Base-by-base conservation (phyloP, 2,888 invertebrate species). In the Apocheima hispidaria region DNA sequence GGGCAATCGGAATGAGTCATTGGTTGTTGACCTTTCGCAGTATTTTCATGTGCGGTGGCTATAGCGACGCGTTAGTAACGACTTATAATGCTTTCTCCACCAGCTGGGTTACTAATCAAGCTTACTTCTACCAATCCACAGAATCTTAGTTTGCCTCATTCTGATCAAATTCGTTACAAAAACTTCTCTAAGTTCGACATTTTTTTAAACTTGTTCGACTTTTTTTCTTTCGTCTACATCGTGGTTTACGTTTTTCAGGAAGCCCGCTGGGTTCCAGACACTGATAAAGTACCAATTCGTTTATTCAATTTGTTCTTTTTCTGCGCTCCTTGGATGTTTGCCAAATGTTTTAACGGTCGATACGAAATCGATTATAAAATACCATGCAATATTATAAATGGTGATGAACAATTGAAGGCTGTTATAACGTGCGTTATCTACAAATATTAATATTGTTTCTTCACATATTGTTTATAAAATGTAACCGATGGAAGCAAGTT, bases 1-100 rank as follows among this genome's bases (percentile, higher is more conserved):
- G 72, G 73, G 70, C 70, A 74, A 68, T 69, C 73, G 67, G 70
- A 73, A 75, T 83, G 83, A 83, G 58, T 82, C 83, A 83, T 74
- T 79, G 80, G 81, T 77, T 82, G 78, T 80, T 81, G 81, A 83
- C 82, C 83, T 81, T 79, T 74, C 66, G 71, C 65, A 71, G 73
- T 70, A 72, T 69, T 75, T 70, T 70, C 70, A 72, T 71, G 65
- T 58, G 60, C 56, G 59, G 63, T 52, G 56, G 65, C 62, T 50
- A 69, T 66, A 68, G 57, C 63, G 62, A 46, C 50, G 33, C 48
- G 54, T 69, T 62, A 69, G 69, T 69, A 72, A 73, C 63, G 55
- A 67, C 65, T 68, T 74, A 63, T 44, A 66, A 64, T 60, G 51
- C 38, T 52, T 54, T 62, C 49, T 63, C 36, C 36, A 33, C 26